A percentile compares a stretch with the other conserved stretches of the same genome.
Conservation (phyloP, 2,113 vertebrate species). For the Tinamus guttatus region DNA sequence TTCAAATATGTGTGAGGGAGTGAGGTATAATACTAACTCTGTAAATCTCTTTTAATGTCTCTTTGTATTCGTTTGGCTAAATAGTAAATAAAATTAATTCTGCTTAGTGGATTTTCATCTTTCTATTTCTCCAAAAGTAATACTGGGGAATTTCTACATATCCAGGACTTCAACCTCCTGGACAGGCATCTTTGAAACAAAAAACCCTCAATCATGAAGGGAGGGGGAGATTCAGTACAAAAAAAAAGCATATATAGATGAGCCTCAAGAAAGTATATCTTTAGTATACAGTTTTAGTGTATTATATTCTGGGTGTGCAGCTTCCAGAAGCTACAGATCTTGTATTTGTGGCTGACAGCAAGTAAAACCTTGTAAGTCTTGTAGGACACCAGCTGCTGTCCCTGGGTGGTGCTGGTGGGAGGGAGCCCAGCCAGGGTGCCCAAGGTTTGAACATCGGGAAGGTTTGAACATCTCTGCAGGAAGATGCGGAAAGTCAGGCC, state of each 20-base stretch:
- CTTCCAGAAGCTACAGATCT: neutral
- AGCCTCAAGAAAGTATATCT: neutral
- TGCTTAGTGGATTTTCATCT: neutral
- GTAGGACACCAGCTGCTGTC: neutral
- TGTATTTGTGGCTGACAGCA: neutral
- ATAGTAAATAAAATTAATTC: neutral
- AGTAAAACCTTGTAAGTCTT: neutral
- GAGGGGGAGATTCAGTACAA: neutral
- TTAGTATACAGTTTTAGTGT: neutral
- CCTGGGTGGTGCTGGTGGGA: neutral
- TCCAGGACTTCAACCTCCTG: neutral
- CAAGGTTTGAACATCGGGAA: no score
- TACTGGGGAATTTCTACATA: neutral
- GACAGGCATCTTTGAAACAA: neutral
- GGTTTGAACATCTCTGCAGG: no score
- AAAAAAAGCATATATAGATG: neutral
- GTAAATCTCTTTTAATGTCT: neutral
- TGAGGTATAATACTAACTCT: neutral
- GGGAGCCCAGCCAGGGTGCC: rapidly evolving
- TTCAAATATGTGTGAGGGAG: neutral
- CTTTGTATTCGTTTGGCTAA: neutral
- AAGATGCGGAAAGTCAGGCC: neutral
- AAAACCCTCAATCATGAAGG: neutral
- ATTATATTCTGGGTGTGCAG: neutral
- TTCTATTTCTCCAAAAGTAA: neutral